These are phyloP conservation scores for Gordius sp. DNA, from an alignment of 2,888 invertebrate species.

Conservation along the genomic window DNA sequence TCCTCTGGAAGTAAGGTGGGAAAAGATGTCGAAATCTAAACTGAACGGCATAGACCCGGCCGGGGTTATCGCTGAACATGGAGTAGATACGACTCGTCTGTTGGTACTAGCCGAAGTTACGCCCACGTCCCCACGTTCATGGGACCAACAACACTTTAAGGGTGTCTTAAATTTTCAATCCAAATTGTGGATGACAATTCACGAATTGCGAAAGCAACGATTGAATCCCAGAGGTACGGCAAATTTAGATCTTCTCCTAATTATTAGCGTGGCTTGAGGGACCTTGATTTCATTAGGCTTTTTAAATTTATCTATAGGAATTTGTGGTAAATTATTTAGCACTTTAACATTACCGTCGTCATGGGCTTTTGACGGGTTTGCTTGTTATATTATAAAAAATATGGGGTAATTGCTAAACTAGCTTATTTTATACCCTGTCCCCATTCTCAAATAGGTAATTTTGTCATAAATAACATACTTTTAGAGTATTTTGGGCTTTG, in stretches of 20 bases:
- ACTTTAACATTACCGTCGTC: background rate
- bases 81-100: slow-evolving; percentile 59
- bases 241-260: too few relatives aligned
- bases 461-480: too few relatives aligned
- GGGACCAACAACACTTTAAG: too few relatives aligned
- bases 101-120: slow-evolving; percentile 60
- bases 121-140: slow-evolving; percentile 57
- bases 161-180: background rate
- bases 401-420: too few relatives aligned
- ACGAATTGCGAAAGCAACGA: background rate
- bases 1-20: slow-evolving; percentile 49
- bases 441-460: too few relatives aligned
- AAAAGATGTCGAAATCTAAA: slow-evolving; percentile 99
- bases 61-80: slow-evolving; percentile 47
- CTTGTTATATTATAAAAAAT: too few relatives aligned
- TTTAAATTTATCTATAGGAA: slow-evolving; percentile 5
- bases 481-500: too few relatives aligned
- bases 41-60: slow-evolving; percentile 75
- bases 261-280: background rate
- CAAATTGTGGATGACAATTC: background rate
- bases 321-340: background rate
- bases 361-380: too few relatives aligned
- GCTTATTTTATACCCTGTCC: too few relatives aligned
- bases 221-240: background rate
- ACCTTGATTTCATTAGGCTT: background rate